Evolutionary conservation across 2,113 vertebrate genomes (phyloP), one percentile per base, ranked within the genome.

Genomic region (Pachypanchax playfairii): DNA sequence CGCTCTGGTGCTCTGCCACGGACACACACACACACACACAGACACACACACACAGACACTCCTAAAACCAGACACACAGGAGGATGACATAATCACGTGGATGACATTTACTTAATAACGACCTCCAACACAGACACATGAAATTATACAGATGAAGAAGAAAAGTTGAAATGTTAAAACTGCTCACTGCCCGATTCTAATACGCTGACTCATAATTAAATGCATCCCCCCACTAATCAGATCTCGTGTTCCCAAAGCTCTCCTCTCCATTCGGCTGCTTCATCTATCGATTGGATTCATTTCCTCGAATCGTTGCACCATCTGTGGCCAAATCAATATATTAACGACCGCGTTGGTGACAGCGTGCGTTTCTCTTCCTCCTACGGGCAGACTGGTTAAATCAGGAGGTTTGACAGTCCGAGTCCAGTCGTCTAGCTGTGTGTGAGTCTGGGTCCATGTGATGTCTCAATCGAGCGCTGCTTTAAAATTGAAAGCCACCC

Each of bases 301-400:
- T 73, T 81, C 73, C 82, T 65, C 13, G 29, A 28, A 59, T 60
- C 50, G 58, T 67, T 67, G 71, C 74, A 72, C 75, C 80, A 61
- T 79, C 52, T 63, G 70, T 24, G 63, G 41, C 56, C 71, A 58
- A 77, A 86, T 89, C 79, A 43, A 88, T 88, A 59, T 33, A 51
- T 77, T 73, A 79, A 82, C 68, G 84, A 70, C 65, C 26, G 7
- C 24, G 10, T 53, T 64, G 56, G 56, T 21, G 53, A 36, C 50
- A 25, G 46, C 18, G 18, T 22, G 42, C 74, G 65, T 55, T 62
- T 65, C 13, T 42, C 22, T 42, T 53, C 14, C 58, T 44, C 33
- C 63, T 26, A 31, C 62, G 76, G 69, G 71, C 55, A 80, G 69
- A 76, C 73, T 63, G 65, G 66, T 80, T 82, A 80, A 86, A 85